These are phyloP conservation scores for Paguma larvata DNA, from an alignment of 2,797 vertebrate genomes.

Conservation along the genomic window DNA sequence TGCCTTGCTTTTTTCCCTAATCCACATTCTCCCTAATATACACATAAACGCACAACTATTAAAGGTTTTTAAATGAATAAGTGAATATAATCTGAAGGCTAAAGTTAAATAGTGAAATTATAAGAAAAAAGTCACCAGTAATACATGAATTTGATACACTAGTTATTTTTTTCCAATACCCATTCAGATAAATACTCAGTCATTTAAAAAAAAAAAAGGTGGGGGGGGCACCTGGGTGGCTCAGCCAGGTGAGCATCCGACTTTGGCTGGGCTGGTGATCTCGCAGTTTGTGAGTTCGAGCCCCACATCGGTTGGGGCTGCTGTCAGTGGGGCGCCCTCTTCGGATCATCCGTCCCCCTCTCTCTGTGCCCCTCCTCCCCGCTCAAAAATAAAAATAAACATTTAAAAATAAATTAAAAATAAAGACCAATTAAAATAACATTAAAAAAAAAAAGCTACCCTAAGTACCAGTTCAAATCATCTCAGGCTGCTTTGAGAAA, in stretches of 20 bases:
- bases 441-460: not conserved
- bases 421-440: too few relatives aligned
- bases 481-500: not conserved
- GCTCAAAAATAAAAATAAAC: too few relatives aligned
- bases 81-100: not conserved
- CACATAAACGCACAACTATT: not conserved
- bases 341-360: too few relatives aligned
- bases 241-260: too few relatives aligned
- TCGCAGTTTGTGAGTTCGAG: too few relatives aligned
- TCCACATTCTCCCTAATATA: not conserved
- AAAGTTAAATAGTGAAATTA: not conserved
- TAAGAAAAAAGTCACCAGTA: not conserved
- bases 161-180: not conserved
- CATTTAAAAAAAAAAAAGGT: not conserved
- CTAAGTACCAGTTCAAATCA: not conserved
- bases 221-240: too few relatives aligned
- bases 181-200: not conserved
- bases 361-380: too few relatives aligned
- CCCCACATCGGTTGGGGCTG: too few relatives aligned
- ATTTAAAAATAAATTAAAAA: too few relatives aligned
- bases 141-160: not conserved
- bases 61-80: conserved; percentile 25
- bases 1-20: not conserved
- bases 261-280: too few relatives aligned
- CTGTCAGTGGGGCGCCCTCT: too few relatives aligned